phyloP scores from a whole-genome alignment of 35 echinoderm and acorn worm genomes.

The Ptychodera flava region DNA sequence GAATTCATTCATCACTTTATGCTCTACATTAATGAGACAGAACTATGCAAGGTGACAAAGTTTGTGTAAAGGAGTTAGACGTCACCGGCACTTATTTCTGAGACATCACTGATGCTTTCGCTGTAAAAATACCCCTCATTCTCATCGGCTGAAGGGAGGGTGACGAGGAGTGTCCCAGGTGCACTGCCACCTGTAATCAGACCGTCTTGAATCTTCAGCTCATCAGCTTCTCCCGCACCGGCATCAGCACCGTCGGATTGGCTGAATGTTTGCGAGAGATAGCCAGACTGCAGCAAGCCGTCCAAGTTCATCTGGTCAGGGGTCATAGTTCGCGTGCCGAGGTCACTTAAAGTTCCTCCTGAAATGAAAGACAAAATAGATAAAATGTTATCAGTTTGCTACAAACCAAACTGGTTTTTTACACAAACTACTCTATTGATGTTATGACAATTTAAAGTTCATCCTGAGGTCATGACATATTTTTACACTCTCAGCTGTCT shows the following conservation, averaged over 20 bases:
- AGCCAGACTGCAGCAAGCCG: constrained; percentile 85
- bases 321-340: constrained; percentile 59
- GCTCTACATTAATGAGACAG: too few species aligned
- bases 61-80: too few species aligned
- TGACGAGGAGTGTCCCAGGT: constrained; percentile 54
- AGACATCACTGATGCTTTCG: constrained; percentile 84
- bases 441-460: too few species aligned
- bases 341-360: constrained; percentile 5
- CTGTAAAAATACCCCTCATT: constrained; percentile 22
- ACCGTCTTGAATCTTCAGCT: background rate
- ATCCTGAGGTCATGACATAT: too few species aligned
- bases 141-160: constrained; percentile 42
- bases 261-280: constrained; percentile 89
- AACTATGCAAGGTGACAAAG: too few species aligned
- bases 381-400: background rate
- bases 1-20: too few species aligned
- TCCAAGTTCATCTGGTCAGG: constrained; percentile 97
- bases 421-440: too few species aligned
- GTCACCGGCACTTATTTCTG: constrained; percentile 71
- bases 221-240: constrained; percentile 28
- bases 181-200: background rate
- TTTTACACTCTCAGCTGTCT: too few species aligned
- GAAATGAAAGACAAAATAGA: background rate
- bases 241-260: constrained; percentile 67
- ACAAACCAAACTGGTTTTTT: too few species aligned